phyloP scores from a whole-genome alignment of 2,888 invertebrate species.

The Acleris literana region DNA sequence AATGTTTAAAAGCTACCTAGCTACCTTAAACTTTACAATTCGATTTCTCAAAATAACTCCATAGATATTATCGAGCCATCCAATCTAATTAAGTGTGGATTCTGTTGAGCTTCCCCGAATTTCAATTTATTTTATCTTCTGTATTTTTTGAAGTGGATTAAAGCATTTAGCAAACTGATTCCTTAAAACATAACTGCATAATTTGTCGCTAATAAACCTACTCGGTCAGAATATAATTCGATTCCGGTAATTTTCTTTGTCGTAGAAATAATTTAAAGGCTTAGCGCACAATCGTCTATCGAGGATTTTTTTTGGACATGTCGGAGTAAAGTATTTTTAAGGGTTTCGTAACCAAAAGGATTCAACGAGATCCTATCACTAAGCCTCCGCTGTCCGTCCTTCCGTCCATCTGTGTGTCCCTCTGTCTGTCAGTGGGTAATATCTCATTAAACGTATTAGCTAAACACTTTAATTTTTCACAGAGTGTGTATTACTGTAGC shows the following conservation, averaged over 20 bases:
- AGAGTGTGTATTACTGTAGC: no score
- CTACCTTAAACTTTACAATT: background rate
- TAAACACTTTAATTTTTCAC: no score
- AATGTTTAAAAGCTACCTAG: background rate
- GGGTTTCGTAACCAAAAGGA: no score
- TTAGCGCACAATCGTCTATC: background rate
- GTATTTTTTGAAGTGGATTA: slow-evolving; percentile 10
- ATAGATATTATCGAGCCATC: slow-evolving; percentile 14
- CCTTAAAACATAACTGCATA: background rate
- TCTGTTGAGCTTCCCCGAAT: slow-evolving; percentile 6
- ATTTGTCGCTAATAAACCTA: slow-evolving; percentile 17
- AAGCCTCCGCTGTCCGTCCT: no score
- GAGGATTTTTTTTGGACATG: background rate
- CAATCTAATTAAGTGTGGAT: slow-evolving; percentile 24
- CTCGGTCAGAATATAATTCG: slow-evolving; percentile 6
- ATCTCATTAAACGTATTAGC: no score
- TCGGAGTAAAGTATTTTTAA: no score
- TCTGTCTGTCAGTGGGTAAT: no score
- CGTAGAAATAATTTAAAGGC: slow-evolving; percentile 14
- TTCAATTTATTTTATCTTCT: slow-evolving; percentile 24
- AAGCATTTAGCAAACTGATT: slow-evolving; percentile 3
- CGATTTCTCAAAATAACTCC: slow-evolving; percentile 7
- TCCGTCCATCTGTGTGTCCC: no score
- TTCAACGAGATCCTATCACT: no score
- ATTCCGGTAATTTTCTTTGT: slow-evolving; percentile 9